These are phyloP conservation scores for Spatulosminthurus flaviceps DNA, from an alignment of 2,888 invertebrate genomes.

Conservation along the genomic window DNA sequence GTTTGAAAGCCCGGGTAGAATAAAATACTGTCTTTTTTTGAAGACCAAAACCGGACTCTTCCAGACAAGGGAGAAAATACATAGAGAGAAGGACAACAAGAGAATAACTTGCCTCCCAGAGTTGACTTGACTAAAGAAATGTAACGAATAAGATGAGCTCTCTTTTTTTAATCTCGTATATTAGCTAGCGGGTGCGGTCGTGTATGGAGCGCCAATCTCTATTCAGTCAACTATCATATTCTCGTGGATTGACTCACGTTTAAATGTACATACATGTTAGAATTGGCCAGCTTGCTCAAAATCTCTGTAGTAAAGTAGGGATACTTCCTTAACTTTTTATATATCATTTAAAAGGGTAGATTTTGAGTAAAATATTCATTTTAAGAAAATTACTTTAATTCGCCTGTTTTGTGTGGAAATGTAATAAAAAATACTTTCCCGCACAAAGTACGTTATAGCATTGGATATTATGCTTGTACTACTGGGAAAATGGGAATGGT, in stretches of 20 bases:
- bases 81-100: neutral
- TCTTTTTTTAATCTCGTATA: slow-evolving; percentile 6
- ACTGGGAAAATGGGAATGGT: no score
- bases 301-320: no score
- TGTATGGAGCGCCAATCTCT: slow-evolving; percentile 22
- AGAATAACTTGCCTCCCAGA: slow-evolving; percentile 15
- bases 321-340: no score
- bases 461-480: no score
- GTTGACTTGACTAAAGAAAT: slow-evolving; percentile 10
- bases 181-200: slow-evolving; percentile 27
- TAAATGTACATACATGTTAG: neutral
- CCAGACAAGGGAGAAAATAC: neutral
- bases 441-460: no score
- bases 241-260: neutral
- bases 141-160: slow-evolving; percentile 1
- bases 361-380: no score
- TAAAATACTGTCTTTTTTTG: neutral
- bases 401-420: no score
- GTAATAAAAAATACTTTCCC: no score
- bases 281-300: no score
- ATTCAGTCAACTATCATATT: slow-evolving; percentile 21
- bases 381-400: no score
- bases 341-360: no score
- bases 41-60: neutral
- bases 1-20: neutral